phyloP scores from a whole-genome alignment of 2,113 vertebrate genomes.

The Sus scrofa region T2T-Sscrofa CM000816.6:78739001-78739500 shows the following conservation, averaged over 20 bases:
- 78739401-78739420: neutral
- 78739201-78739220: neutral
- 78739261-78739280: neutral
- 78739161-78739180: neutral
- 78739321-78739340: neutral
- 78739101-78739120: slow-evolving; percentile 18
- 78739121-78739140: neutral
- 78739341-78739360: neutral
- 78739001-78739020: neutral
- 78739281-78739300: neutral
- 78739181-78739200: slow-evolving; percentile 21
- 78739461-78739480: neutral
- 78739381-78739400: neutral
- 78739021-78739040: neutral
- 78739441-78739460: neutral
- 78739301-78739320: neutral
- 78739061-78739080: neutral
- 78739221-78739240: neutral
- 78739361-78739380: neutral
- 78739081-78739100: slow-evolving; percentile 46
- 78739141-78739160: neutral
- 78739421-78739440: neutral
- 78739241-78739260: neutral
- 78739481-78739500: neutral
- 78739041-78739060: slow-evolving; percentile 31